Conservation (phyloP, 2,888 invertebrate genomes). For the Ommatoiulus sabulosus region DNA sequence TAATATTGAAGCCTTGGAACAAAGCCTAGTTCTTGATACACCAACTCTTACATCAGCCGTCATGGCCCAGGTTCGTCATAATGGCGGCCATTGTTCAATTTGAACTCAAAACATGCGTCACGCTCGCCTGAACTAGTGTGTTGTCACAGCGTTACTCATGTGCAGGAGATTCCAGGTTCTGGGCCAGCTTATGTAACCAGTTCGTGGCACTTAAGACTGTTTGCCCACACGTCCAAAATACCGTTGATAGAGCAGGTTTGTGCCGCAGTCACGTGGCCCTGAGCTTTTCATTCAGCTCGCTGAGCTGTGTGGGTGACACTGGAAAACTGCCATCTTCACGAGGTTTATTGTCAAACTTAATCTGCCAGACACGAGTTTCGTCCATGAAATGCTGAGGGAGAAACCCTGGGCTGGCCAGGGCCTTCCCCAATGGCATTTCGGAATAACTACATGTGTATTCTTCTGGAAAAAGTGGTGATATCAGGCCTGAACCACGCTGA, state of each 20-base stretch:
- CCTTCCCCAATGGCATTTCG: neutral
- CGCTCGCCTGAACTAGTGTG: too few relatives aligned
- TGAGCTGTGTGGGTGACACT: neutral
- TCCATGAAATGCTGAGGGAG: too few relatives aligned
- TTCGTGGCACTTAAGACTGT: neutral
- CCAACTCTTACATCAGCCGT: too few relatives aligned
- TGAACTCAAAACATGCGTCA: too few relatives aligned
- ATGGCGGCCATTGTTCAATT: too few relatives aligned
- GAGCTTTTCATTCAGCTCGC: neutral
- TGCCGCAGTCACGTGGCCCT: neutral
- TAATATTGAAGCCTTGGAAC: too few relatives aligned
- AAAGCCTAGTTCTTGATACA: too few relatives aligned
- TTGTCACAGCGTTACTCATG: too few relatives aligned
- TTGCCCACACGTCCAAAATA: neutral
- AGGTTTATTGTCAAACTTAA: neutral
- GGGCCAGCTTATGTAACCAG: neutral
- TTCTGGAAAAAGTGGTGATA: too few relatives aligned
- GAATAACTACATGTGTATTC: neutral
- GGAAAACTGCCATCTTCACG: neutral
- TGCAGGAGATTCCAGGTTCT: neutral
- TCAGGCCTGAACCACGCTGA: neutral
- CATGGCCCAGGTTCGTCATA: too few relatives aligned
- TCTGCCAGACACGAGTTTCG: neutral
- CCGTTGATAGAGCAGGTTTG: neutral
- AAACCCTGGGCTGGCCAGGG: too few relatives aligned